A percentile compares a stretch with the other conserved stretches of the same genome.
These are phyloP conservation scores for Magallana ariakensis DNA, from an alignment of 1,140 invertebrate species.

Conservation along the genomic window DNA sequence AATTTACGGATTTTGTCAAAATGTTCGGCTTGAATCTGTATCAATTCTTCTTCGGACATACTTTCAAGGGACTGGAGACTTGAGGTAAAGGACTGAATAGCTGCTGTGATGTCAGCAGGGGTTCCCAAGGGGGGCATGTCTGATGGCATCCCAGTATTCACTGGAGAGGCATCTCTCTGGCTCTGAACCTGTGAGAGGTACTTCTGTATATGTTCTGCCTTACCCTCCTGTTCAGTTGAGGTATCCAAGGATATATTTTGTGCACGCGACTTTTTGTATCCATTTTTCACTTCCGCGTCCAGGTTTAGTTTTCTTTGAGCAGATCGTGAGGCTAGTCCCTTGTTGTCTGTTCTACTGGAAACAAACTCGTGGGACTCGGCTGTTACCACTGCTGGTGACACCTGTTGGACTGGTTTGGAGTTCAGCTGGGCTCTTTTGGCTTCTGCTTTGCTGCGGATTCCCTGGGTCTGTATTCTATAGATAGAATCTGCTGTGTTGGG, in stretches of 20 bases:
- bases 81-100: constrained; percentile 56
- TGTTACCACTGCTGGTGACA: constrained; percentile 63
- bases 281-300: background rate
- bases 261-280: background rate
- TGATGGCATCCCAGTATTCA: background rate
- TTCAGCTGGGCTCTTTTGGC: constrained; percentile 22
- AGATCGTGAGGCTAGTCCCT: constrained; percentile 20
- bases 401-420: constrained; percentile 64
- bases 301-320: background rate
- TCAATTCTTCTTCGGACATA: constrained; percentile 58
- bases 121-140: background rate
- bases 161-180: background rate
- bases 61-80: constrained; percentile 53
- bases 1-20: constrained; percentile 64
- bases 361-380: constrained; percentile 45
- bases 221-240: constrained; percentile 54
- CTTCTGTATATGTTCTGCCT: constrained; percentile 70
- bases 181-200: constrained; percentile 67
- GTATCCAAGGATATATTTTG: constrained; percentile 31
- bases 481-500: background rate
- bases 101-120: constrained; percentile 41
- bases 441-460: constrained; percentile 10
- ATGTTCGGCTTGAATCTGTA: constrained; percentile 62
- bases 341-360: constrained; percentile 9
- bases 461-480: background rate